Base-by-base conservation (phyloP, 2,797 vertebrate species). In the Malacoctenus gilli region DNA sequence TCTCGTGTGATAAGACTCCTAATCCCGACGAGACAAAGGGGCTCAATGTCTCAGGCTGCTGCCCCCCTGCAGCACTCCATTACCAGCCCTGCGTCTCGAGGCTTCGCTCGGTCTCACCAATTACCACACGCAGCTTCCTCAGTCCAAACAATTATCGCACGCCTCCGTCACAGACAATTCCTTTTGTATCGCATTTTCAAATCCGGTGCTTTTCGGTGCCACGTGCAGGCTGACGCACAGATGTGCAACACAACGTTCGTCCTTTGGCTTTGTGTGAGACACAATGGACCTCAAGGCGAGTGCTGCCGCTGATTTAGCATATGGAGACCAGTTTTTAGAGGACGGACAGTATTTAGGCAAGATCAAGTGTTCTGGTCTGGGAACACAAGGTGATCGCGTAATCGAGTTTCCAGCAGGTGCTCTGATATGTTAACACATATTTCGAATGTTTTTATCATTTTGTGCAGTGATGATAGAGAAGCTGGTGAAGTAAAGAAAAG, bases 1-100 rank as follows among this genome's bases (percentile, higher is more conserved):
- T 88, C 66, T 73, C 1, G 38, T 84, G 78, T 76, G 88, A 89
- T 90, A 90, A 89, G 83, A 85, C 72, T 78, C 61, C 44, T 80
- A 85, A 89, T 87, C 83, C 76, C 10, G 44, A 51, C 20, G 13
- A 87, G 79, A 87, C 87, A 89, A 87, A 83, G 60, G 47, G 72
- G 59, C 69, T 83, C 78, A 68, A 59, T 84, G 78, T 86, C 77
- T 82, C 63, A 37, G 67, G 68, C 76, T 79, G 75, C 46, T 79
- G 62, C 67, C 68, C 81, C 77, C 79, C 75, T 48, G 56, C 79
- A 74, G 72, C 76, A 58, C 70, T 83, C 63, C 53, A 71, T 82
- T 52, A 76, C 74, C 9, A 58, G 67, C 74, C 51, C 77, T 57
- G 46, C 39, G 1, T 74, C 63, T 50, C 51, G 13, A 69, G 46